These are phyloP conservation scores for Enteromius thamalakanensis DNA, from an alignment of 2,797 vertebrate species.

Conservation along the genomic window DNA sequence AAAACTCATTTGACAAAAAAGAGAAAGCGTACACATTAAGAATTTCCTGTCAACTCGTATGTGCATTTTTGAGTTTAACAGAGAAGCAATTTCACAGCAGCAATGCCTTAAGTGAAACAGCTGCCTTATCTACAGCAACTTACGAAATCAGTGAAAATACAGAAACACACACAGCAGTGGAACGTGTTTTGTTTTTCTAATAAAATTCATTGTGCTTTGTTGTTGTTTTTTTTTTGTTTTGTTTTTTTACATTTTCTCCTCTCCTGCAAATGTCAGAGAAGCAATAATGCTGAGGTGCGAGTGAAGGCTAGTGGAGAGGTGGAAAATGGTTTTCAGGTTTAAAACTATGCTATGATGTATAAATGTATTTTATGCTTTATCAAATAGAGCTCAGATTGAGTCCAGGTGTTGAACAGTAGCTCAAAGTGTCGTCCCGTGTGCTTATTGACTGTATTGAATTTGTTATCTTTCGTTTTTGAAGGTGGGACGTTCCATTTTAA, in stretches of 20 bases:
- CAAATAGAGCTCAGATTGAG: slow-evolving; percentile 86
- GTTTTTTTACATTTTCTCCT: slow-evolving; percentile 20
- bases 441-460: slow-evolving; percentile 73
- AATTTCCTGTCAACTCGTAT: neutral
- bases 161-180: slow-evolving; percentile 8
- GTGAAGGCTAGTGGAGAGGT: slow-evolving; percentile 60
- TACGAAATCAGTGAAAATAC: slow-evolving; percentile 12
- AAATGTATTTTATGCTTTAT: slow-evolving; percentile 90
- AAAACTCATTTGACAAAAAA: slow-evolving; percentile 1
- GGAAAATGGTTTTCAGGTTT: slow-evolving; percentile 70
- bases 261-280: slow-evolving; percentile 45
- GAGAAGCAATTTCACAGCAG: slow-evolving; percentile 74
- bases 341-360: slow-evolving; percentile 77
- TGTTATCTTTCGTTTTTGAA: slow-evolving; percentile 53
- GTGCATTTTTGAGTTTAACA: slow-evolving; percentile 34
- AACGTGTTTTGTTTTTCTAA: slow-evolving; percentile 19
- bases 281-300: slow-evolving; percentile 75
- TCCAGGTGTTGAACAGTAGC: slow-evolving; percentile 83
- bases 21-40: neutral
- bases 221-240: neutral
- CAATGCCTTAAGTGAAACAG: slow-evolving; percentile 78
- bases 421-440: slow-evolving; percentile 80
- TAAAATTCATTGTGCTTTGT: slow-evolving; percentile 11
- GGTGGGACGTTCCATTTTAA: slow-evolving; percentile 65
- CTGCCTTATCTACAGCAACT: slow-evolving; percentile 74